A percentile compares a stretch with the other conserved stretches of the same genome.
Evolutionary conservation across 1,140 invertebrate genomes (phyloP).

Genomic region (Paramacrobiotus metropolitanus): DNA sequence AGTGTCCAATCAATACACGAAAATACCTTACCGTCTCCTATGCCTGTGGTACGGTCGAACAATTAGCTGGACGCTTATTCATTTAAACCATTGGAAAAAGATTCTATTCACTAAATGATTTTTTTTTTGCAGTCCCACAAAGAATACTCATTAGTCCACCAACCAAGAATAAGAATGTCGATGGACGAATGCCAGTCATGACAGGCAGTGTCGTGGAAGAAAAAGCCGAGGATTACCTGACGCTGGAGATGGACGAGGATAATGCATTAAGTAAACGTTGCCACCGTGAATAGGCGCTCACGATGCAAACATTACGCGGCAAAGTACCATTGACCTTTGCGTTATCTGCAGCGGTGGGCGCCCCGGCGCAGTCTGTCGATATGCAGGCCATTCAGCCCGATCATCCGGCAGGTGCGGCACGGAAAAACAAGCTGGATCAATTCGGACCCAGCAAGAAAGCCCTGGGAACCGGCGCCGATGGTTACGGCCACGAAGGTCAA

Average conservation of each 20-base stretch:
- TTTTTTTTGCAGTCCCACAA: background rate
- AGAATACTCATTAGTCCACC: background rate
- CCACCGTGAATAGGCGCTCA: too few relatives aligned
- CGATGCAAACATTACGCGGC: too few relatives aligned
- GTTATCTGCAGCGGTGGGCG: too few relatives aligned
- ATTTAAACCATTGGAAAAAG: too few relatives aligned
- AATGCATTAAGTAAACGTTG: background rate
- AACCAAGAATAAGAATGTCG: background rate
- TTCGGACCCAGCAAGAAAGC: background rate
- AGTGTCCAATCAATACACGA: background rate
- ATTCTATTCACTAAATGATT: too few relatives aligned
- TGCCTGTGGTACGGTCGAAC: background rate
- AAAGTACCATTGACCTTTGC: too few relatives aligned
- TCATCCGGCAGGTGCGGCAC: background rate
- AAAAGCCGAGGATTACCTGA: background rate
- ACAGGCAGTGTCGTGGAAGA: too few relatives aligned
- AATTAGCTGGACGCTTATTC: too few relatives aligned
- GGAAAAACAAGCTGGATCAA: too few relatives aligned
- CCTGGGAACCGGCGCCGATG: background rate
- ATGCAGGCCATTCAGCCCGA: background rate
- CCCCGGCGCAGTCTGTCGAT: too few relatives aligned
- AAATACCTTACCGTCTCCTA: background rate
- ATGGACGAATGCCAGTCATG: too few relatives aligned
- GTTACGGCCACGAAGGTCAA: background rate
- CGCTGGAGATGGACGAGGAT: background rate